These are phyloP conservation scores for Geothlypis trichas DNA, from an alignment of 2,113 vertebrate species.

Conservation along the genomic window DNA sequence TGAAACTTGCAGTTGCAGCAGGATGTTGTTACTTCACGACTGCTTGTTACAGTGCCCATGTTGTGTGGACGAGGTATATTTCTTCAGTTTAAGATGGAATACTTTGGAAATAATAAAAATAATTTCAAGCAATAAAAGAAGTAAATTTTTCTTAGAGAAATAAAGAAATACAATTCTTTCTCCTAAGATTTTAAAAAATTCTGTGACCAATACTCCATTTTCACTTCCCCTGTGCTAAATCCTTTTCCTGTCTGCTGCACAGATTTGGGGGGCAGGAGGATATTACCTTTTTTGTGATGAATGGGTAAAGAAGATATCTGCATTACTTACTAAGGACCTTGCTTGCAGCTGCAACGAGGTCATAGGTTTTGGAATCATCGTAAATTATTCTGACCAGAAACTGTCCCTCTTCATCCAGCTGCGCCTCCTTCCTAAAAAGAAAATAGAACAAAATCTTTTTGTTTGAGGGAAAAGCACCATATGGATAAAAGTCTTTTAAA, in stretches of 20 bases:
- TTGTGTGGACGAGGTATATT: background rate
- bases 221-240: background rate
- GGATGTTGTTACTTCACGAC: background rate
- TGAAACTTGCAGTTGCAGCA: background rate
- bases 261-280: background rate
- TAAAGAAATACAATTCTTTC: background rate
- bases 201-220: background rate
- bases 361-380: slow-evolving; percentile 97
- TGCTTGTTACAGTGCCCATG: background rate
- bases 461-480: background rate
- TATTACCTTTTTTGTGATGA: background rate
- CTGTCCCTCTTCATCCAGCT: slow-evolving; percentile 97
- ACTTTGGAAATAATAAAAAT: background rate
- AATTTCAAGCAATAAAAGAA: background rate
- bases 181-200: background rate
- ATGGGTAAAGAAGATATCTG: background rate
- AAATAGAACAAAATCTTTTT: background rate
- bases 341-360: slow-evolving; percentile 94
- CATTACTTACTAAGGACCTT: slow-evolving; percentile 95
- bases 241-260: background rate
- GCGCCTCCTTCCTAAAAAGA: slow-evolving; percentile 89
- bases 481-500: background rate
- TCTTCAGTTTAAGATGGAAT: background rate
- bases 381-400: slow-evolving; percentile 99
- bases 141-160: background rate